These are phyloP conservation scores for Sympetrum striolatum DNA, from an alignment of 2,888 invertebrate species.

Conservation along the genomic window DNA sequence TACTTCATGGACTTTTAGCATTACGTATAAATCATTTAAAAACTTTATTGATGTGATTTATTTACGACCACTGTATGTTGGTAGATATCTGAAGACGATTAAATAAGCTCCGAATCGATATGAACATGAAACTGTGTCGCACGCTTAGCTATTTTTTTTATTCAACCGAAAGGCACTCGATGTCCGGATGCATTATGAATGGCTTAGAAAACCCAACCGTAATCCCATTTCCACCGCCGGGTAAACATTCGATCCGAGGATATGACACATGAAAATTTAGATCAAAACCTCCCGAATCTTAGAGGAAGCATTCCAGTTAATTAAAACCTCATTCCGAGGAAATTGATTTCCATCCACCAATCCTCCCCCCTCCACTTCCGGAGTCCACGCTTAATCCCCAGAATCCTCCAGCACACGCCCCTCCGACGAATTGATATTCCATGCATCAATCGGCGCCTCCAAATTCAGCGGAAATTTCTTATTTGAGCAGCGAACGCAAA, in stretches of 20 bases:
- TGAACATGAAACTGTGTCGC: too few species aligned
- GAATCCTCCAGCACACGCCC: neutral
- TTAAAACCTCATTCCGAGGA: slow-evolving; percentile 6
- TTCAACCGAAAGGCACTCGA: too few species aligned
- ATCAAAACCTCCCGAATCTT: neutral
- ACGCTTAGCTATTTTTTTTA: too few species aligned
- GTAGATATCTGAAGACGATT: too few species aligned
- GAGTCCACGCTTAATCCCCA: neutral
- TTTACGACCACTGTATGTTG: too few species aligned
- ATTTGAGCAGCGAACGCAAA: slow-evolving; percentile 31
- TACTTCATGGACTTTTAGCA: too few species aligned
- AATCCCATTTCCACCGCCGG: too few species aligned
- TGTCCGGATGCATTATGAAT: too few species aligned
- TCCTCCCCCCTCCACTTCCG: neutral
- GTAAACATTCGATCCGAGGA: neutral
- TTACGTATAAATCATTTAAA: too few species aligned
- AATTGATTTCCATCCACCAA: neutral
- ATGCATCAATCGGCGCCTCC: neutral
- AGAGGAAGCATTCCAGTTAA: neutral
- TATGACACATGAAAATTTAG: neutral
- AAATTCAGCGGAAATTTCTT: slow-evolving; percentile 24
- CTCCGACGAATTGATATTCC: neutral
- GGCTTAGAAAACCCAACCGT: too few species aligned
- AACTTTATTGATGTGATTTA: too few species aligned
- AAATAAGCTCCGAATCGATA: too few species aligned